Evolutionary conservation across 2,888 invertebrate genomes (phyloP), one percentile per base, ranked within the genome.

Genomic region (Temnothorax unifasciatus): DNA sequence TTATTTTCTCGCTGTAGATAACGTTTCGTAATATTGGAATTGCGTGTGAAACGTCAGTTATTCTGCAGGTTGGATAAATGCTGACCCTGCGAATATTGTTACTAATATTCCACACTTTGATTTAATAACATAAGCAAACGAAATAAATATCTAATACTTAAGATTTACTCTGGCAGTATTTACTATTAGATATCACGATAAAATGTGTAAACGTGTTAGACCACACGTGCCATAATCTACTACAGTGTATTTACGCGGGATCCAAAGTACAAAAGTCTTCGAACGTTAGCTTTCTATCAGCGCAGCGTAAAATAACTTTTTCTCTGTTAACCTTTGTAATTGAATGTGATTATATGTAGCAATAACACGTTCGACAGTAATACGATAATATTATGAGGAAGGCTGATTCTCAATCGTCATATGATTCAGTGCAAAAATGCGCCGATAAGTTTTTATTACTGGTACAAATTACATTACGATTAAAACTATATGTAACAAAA

Each of bases 201-300:
- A 64, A 50, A 5, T 11, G 3, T 38, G 6, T 76, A 76, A 63
- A 75, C 15, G 47, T 75, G 47, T 75, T 75, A 74, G n/a, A 29
- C 44, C n/a, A 47, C n/a, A n/a, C 8, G n/a, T 21, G 15, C 9
- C 34, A 3, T 34, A 38, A n/a, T 63, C 63, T 76, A n/a, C 63
- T 76, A 9, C 5, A 50, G 34, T 29, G 15, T 38, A 13, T 75
- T 61, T 11, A 54, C 21, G 18, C 25, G 9, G 5, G 0, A 41
- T 57, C 13, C 64, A 76, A 76, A 76, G 75, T 76, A 50, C 38
- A 76, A 64, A 38, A 74, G 21, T 64, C 1, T 1, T 21, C 21
- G 21, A 61, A 29, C 21, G 63, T 41, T 34, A 38, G 38, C 8
- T 63, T 63, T 3, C 6, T 63, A 63, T 75, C 47, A 63, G 21